Evolutionary conservation across 2,113 vertebrate species (phyloP).

Genomic region (Cyphomyrus discorhynchus): DNA sequence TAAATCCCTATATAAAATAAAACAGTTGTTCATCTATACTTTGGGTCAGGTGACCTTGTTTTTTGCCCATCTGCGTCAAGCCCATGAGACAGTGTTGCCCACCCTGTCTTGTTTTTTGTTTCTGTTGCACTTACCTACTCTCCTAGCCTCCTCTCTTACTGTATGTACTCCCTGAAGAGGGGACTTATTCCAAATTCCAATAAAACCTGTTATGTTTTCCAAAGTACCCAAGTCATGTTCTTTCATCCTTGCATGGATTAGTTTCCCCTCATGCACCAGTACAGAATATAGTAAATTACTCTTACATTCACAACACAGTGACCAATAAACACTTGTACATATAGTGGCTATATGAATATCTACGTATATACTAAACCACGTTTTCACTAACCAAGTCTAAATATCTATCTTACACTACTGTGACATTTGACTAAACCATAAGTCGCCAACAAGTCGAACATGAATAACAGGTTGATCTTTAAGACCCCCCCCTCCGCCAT

Average conservation of each 20-base stretch:
- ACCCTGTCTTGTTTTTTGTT: not conserved
- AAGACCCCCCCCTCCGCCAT: not conserved
- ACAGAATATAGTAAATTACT: not conserved
- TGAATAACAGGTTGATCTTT: not conserved
- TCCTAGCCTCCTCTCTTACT: not conserved
- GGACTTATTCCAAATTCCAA: too few relatives aligned
- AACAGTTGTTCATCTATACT: not conserved
- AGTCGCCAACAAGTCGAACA: too few relatives aligned
- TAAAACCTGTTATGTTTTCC: too few relatives aligned
- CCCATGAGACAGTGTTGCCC: not conserved
- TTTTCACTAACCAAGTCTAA: not conserved
- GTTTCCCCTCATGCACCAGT: not conserved
- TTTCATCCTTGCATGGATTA: not conserved
- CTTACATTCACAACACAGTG: not conserved
- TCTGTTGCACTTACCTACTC: not conserved
- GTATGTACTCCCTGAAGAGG: not conserved
- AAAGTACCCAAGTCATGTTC: not conserved
- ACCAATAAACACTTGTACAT: not conserved
- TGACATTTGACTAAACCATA: too few relatives aligned
- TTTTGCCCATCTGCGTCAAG: not conserved
- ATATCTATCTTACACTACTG: not conserved
- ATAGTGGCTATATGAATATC: not conserved
- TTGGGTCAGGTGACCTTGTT: not conserved
- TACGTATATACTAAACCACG: not conserved
- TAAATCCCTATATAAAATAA: not conserved